phyloP scores from a whole-genome alignment of 2,888 invertebrate species.

The Morinoia aosen region DNA sequence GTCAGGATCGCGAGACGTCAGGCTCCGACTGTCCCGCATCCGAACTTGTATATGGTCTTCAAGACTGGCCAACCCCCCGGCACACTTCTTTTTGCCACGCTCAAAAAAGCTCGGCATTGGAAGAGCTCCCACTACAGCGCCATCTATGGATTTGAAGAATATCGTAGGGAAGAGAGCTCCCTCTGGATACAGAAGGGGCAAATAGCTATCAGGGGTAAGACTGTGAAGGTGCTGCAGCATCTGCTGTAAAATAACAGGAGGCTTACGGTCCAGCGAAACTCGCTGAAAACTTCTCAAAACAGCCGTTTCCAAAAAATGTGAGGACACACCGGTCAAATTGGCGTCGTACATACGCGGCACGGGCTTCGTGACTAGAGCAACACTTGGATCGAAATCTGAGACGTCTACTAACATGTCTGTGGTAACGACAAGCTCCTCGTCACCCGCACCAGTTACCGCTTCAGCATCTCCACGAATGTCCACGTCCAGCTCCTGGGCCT shows the following conservation, averaged over 20 bases:
- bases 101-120: neutral
- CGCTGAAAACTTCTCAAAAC: neutral
- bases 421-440: neutral
- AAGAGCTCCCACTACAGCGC: neutral
- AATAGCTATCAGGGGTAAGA: neutral
- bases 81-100: neutral
- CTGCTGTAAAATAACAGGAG: neutral
- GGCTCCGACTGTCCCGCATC: neutral
- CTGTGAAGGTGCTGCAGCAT: neutral
- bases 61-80: neutral
- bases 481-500: neutral
- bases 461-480: neutral
- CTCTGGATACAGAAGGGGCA: neutral
- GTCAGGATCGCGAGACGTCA: neutral
- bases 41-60: slow-evolving; percentile 26
- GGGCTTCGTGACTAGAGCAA: neutral
- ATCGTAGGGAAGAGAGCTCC: neutral
- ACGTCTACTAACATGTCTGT: neutral
- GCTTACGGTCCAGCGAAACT: neutral
- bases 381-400: neutral
- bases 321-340: neutral
- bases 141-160: neutral
- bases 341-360: neutral
- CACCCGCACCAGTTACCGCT: neutral
- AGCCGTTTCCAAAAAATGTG: neutral